Conservation (phyloP, 2,113 vertebrate species). For the Gallinago jamesoni region DNA sequence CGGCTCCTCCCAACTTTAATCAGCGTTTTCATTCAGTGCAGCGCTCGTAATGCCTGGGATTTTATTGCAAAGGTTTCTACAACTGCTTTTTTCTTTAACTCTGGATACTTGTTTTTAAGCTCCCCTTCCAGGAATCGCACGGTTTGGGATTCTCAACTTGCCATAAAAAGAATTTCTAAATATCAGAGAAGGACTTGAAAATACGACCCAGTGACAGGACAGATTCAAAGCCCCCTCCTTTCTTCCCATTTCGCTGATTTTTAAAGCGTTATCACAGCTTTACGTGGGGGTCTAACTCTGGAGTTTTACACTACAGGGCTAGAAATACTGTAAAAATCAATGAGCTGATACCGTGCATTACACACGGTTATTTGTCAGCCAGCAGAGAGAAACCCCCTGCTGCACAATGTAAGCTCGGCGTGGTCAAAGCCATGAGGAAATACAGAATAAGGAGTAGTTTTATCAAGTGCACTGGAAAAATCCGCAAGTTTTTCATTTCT, state of each 20-base stretch:
- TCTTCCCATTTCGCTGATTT: background rate
- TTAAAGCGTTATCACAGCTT: background rate
- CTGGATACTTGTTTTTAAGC: background rate
- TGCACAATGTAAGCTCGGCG: rapidly evolving
- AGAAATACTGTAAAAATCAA: background rate
- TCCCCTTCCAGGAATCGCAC: rapidly evolving
- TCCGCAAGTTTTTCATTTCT: background rate
- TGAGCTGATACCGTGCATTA: background rate
- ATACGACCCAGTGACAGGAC: background rate
- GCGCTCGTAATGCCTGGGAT: background rate
- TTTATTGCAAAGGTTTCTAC: background rate
- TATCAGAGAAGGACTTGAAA: background rate
- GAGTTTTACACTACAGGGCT: background rate
- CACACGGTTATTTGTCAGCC: background rate
- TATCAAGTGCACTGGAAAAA: background rate
- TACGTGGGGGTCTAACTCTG: background rate
- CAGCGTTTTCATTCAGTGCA: background rate
- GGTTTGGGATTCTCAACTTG: background rate
- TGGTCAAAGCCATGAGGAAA: background rate
- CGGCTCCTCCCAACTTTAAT: background rate
- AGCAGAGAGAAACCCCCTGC: rapidly evolving
- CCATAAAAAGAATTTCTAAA: background rate
- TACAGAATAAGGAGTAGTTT: background rate
- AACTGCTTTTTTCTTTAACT: background rate
- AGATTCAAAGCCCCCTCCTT: background rate